Evolutionary conservation across 2,888 invertebrate genomes (phyloP).

Genomic region (Macrosoma leucophasiata): DNA sequence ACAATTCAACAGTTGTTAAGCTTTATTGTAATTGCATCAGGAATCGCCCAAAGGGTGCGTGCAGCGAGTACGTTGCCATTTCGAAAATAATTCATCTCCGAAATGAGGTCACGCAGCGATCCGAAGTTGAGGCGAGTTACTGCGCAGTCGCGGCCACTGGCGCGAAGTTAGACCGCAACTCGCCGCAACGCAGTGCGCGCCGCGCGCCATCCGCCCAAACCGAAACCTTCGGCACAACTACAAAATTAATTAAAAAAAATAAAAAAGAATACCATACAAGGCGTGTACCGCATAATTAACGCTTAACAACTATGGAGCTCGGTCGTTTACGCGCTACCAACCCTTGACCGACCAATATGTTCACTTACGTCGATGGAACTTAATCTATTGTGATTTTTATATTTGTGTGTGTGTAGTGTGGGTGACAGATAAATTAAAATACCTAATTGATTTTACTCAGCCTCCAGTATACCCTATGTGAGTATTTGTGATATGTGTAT

Average conservation of each 20-base stretch:
- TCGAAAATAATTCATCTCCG: slow-evolving; percentile 65
- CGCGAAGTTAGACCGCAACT: slow-evolving; percentile 17
- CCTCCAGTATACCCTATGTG: slow-evolving; percentile 38
- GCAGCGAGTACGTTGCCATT: slow-evolving; percentile 51
- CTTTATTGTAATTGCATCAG: no score
- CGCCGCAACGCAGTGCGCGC: slow-evolving; percentile 37
- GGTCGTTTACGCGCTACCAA: no score
- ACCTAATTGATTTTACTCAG: slow-evolving; percentile 33
- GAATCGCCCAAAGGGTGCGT: slow-evolving; percentile 41
- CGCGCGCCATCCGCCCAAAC: slow-evolving; percentile 27
- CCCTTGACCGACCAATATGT: slow-evolving; percentile 20
- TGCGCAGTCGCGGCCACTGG: slow-evolving; percentile 14
- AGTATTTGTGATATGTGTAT: slow-evolving; percentile 26
- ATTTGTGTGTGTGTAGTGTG: slow-evolving; percentile 30
- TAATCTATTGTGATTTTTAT: slow-evolving; percentile 23
- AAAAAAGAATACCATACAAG: slow-evolving; percentile 21
- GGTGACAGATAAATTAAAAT: slow-evolving; percentile 23
- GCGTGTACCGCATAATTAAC: slow-evolving; percentile 16
- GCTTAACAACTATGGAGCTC: slow-evolving; percentile 3
- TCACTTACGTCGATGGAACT: slow-evolving; percentile 17
- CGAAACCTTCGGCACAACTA: slow-evolving; percentile 24
- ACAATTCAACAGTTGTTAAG: no score
- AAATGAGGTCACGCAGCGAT: slow-evolving; percentile 52
- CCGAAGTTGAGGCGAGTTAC: slow-evolving; percentile 35
- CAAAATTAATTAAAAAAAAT: slow-evolving; percentile 26